Evolutionary conservation across 2,113 vertebrate species (phyloP), one percentile per base, ranked within the genome.

Genomic region (Myrmecophaga tridactyla): DNA sequence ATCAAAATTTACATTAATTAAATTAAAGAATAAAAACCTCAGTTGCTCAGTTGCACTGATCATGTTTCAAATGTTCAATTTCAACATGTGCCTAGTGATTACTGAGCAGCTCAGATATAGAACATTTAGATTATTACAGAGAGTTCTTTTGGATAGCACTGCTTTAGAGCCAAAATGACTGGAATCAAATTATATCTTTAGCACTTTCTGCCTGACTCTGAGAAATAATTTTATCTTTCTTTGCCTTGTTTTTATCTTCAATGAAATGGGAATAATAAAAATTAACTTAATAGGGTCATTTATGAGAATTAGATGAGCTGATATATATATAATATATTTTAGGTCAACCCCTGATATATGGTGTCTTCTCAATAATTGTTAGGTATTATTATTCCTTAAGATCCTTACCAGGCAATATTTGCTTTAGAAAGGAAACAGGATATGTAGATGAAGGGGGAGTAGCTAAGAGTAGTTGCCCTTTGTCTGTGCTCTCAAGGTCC

Each of bases 261-360:
- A 27, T 56, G 73, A 90, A 73, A 43, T n/a, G 48, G 78, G 18
- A 2, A 36, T 41, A 1, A 1, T 67, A 78, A 43, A 12, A 75
- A 41, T 62, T 60, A 87, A 69, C 23, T 84, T 78, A 81, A 34
- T 70, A 7, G 20, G 6, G 51, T 53, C 53, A 46, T 77, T 91
- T 56, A 65, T 84, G 70, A 96, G 27, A 94, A 78, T 78, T 56
- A 92, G 43, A 90, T 77, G 25, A 72, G 7, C 84, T 78, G 46
- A 63, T 48, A 18, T 81, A 39, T 81, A 39, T 63, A 10, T 34
- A 72, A 39, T 86, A n/a, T 83, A 72, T 46, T 56, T 63, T 87
- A 63, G 62, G 63, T 23, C 25, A 72, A 41, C 70, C 11, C 21
- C 25, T 60, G 43, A 20, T 9, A 13, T n/a, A 25, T 62, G 69